Evolutionary conservation across 2,113 vertebrate genomes (phyloP).

Genomic region (Himantopus leucocephalus): DNA sequence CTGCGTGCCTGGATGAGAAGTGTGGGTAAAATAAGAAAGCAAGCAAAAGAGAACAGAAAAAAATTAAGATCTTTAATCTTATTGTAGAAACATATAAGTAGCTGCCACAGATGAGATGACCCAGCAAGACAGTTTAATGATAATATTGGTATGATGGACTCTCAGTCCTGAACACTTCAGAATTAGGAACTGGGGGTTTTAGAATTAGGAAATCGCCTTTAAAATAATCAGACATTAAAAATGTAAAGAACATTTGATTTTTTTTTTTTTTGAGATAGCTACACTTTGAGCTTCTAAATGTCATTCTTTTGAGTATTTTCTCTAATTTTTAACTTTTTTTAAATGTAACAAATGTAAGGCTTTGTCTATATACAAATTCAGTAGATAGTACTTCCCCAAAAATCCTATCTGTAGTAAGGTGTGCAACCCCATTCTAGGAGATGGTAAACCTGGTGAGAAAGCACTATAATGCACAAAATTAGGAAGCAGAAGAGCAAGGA

Average conservation of each 20-base stretch:
- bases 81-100: not conserved
- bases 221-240: not conserved
- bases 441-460: not conserved
- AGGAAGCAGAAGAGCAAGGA: not conserved
- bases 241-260: not conserved
- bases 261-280: not conserved
- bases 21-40: not conserved
- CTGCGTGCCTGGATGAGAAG: not conserved
- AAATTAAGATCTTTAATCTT: not conserved
- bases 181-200: not conserved
- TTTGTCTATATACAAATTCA: not conserved
- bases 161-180: not conserved
- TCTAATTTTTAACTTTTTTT: not conserved
- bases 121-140: not conserved
- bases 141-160: not conserved
- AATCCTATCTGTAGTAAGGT: not conserved
- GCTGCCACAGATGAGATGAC: not conserved
- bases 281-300: not conserved
- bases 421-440: not conserved
- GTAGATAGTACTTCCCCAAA: not conserved
- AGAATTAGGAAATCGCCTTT: not conserved
- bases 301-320: not conserved
- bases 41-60: not conserved
- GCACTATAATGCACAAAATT: not conserved
- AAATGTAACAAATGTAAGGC: not conserved